Conservation (phyloP, 2,888 invertebrate genomes). For the Microchrysa polita region DNA sequence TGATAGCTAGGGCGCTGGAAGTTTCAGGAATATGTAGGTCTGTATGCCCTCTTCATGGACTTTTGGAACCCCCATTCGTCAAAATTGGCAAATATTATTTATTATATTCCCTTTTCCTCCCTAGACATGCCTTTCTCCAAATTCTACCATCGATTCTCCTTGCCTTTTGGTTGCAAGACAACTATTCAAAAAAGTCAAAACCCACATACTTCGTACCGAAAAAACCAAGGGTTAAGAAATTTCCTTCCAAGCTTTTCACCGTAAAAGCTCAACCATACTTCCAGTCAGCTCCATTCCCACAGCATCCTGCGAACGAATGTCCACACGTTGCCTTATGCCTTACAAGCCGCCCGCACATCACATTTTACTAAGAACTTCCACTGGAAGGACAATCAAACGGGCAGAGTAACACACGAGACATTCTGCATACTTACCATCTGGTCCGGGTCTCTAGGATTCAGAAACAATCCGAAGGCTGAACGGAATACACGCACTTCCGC, state of each 20-base stretch:
- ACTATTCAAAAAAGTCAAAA: too few species aligned
- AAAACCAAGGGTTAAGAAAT: constrained; percentile 4
- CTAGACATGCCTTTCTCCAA: too few species aligned
- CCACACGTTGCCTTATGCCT: not conserved
- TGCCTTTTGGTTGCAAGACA: too few species aligned
- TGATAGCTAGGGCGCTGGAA: too few species aligned
- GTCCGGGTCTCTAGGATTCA: constrained; percentile 31
- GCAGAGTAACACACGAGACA: not conserved
- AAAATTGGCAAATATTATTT: too few species aligned
- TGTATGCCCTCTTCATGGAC: too few species aligned
- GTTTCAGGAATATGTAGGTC: too few species aligned
- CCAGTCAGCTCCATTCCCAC: constrained; percentile 1
- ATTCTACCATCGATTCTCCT: too few species aligned
- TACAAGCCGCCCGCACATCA: not conserved
- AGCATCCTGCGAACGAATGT: not conserved
- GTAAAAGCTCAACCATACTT: not conserved
- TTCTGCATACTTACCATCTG: constrained; percentile 5
- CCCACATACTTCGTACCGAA: too few species aligned
- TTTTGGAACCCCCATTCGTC: too few species aligned
- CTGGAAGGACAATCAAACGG: not conserved
- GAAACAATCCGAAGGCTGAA: constrained; percentile 30
- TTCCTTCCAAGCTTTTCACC: not conserved
- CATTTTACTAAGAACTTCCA: not conserved
- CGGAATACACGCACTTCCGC: not conserved
- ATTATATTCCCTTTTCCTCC: too few species aligned